Conservation (phyloP, 2,888 invertebrate species). For the Tachina grossa region DNA sequence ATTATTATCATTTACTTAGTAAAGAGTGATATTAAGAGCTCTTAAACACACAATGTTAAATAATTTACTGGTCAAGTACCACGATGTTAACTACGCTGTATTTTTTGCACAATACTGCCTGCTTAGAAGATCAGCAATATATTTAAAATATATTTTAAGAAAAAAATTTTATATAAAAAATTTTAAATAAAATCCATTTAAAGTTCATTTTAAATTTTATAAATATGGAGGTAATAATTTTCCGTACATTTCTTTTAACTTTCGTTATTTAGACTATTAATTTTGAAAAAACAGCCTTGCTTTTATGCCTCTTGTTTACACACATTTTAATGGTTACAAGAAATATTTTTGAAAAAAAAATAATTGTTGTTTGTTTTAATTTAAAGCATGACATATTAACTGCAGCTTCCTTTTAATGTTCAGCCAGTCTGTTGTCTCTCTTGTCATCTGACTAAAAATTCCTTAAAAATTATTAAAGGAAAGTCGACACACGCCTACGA, state of each 20-base stretch:
- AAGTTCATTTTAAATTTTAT: too few relatives aligned
- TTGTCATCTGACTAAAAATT: not conserved
- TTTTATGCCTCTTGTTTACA: not conserved
- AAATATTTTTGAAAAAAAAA: not conserved
- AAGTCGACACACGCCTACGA: not conserved
- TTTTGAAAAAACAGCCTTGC: not conserved
- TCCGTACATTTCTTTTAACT: not conserved
- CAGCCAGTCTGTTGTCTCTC: not conserved
- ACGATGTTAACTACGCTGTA: too few relatives aligned
- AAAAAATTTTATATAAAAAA: too few relatives aligned
- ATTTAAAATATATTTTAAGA: too few relatives aligned
- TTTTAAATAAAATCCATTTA: too few relatives aligned
- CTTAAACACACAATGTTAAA: too few relatives aligned
- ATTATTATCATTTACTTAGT: too few relatives aligned
- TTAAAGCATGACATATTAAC: not conserved
- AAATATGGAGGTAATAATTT: too few relatives aligned
- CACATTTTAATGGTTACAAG: not conserved
- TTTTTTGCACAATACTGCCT: too few relatives aligned
- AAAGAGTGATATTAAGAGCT: too few relatives aligned
- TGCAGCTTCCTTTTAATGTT: not conserved
- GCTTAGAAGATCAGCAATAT: too few relatives aligned
- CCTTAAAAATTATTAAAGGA: constrained; percentile 47
- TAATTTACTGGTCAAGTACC: too few relatives aligned
- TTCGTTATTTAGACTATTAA: not conserved
- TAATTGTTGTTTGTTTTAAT: not conserved